Percentiles rank a stretch among this genome's conserved stretches.
These are phyloP conservation scores for Leptopilina syphax DNA, from an alignment of 2,888 invertebrate genomes.

Conservation along the genomic window DNA sequence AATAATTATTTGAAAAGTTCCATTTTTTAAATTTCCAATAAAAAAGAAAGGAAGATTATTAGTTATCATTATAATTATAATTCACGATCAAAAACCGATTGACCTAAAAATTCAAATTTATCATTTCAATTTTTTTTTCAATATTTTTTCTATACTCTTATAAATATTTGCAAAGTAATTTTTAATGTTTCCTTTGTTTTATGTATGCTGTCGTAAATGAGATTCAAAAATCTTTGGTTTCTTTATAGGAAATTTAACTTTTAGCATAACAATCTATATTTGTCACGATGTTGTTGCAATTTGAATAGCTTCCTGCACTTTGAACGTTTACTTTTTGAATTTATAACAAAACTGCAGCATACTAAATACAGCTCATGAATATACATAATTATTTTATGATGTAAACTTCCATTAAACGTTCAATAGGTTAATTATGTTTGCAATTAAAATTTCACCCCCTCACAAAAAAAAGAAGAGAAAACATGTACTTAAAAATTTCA, in stretches of 20 bases:
- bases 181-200: too few relatives aligned
- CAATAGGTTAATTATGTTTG: neutral
- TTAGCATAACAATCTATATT: neutral
- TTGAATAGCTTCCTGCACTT: neutral
- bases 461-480: too few relatives aligned
- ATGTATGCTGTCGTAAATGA: neutral
- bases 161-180: too few relatives aligned
- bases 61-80: too few relatives aligned
- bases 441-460: too few relatives aligned
- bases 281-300: neutral
- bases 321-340: neutral
- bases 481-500: too few relatives aligned
- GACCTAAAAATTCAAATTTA: too few relatives aligned
- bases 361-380: neutral
- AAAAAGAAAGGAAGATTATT: too few relatives aligned
- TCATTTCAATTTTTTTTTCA: too few relatives aligned
- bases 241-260: neutral
- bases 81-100: too few relatives aligned
- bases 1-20: neutral
- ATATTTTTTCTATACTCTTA: too few relatives aligned
- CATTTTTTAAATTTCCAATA: too few relatives aligned
- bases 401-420: neutral
- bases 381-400: conserved; percentile 9
- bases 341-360: neutral
- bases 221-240: neutral